Evolutionary conservation across 2,888 invertebrate genomes (phyloP).

Genomic region (Caenorhabditis parvicauda): DNA sequence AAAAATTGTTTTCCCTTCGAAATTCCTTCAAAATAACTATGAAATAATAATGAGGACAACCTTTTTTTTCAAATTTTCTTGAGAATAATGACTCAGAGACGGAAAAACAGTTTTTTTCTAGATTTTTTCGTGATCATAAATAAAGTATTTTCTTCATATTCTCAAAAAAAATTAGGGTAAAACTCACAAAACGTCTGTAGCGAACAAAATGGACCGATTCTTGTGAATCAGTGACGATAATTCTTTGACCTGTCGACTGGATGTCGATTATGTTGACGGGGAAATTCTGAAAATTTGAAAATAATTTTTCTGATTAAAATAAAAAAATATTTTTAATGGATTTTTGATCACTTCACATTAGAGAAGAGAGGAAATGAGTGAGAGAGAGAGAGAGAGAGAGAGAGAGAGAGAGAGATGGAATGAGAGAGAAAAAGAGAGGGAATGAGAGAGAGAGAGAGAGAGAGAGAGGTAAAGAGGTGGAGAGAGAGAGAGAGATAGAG

Average conservation of each 20-base stretch:
- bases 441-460: too few species aligned
- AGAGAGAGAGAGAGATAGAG: not conserved
- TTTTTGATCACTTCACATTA: too few species aligned
- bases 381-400: too few species aligned
- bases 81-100: not conserved
- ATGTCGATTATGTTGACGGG: conserved; percentile 91
- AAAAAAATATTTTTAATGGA: not conserved
- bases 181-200: conserved; percentile 68
- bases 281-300: conserved; percentile 74
- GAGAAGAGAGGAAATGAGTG: too few species aligned
- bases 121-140: too few species aligned
- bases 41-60: too few species aligned
- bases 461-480: too few species aligned
- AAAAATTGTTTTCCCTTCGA: not conserved
- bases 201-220: conserved; percentile 94
- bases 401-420: too few species aligned
- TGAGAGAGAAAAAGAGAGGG: too few species aligned
- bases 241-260: conserved; percentile 87
- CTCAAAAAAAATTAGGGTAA: not conserved
- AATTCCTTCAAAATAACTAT: not conserved
- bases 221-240: conserved; percentile 91
- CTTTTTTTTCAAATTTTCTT: too few species aligned
- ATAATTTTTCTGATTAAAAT: conserved; percentile 4
- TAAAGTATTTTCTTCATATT: not conserved
- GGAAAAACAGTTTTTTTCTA: too few species aligned